Base-by-base conservation (phyloP, 1,140 invertebrate species). In the Anastatus disparis region DNA sequence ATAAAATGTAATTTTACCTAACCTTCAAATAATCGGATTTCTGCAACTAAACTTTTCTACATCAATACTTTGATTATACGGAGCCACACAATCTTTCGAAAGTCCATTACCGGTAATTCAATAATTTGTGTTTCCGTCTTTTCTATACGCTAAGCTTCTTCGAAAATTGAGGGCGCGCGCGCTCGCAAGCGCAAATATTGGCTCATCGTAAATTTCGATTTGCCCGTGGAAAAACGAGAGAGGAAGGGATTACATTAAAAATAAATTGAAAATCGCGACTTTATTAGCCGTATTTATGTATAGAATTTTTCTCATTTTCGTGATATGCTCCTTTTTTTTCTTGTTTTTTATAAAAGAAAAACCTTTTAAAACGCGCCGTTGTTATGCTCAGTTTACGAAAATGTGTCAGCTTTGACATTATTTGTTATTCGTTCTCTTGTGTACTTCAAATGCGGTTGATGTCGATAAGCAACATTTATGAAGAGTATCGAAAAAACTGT, bases 181-280 rank as follows among this genome's bases (percentile, higher is more conserved):
- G 42, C 44, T 2, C 35, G 3, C 2, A 26, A 1, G 4, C 26
- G 48, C 56, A 50, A 62, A 62, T 29, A 42, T 61, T 53, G 56
- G 35, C 13, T 62, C 15, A 29, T 52, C 56, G 17, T 69, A 53
- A 61, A 61, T 69, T 62, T 69, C 31, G 20, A 53, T 62, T 69
- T 42, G 22, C 31, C 46, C 8, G 20, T 17, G 15, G 44, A 13
- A 2, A 26, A 44, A 35, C 17, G 40, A 17, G 31, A 58, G 17
- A 2, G 4, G 22, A 1, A 35, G 35, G 20, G 3, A 42, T 1
- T 20, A 29, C n/a, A 17, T 59, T 68, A 48, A 58, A 58, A 48
- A 13, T 48, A 67, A 35, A 59, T 58, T 50, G 55, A 50, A 68
- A 59, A 59, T 44, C 24, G 52, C 64, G 53, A 64, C 44, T 50